These are phyloP conservation scores for Nephrotoma appendiculata DNA, from an alignment of 2,888 invertebrate species.

Conservation along the genomic window DNA sequence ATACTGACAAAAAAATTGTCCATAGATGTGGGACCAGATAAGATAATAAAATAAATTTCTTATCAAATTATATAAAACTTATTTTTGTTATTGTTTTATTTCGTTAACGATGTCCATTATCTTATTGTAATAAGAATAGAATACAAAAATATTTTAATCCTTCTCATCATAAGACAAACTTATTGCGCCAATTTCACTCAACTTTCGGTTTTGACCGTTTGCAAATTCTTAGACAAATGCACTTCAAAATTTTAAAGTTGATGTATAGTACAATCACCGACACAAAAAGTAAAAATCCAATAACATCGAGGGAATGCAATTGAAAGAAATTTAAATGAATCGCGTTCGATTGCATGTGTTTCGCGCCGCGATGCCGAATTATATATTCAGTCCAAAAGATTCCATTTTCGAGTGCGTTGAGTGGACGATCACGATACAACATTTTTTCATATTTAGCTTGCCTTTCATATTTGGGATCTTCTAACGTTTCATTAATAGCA, in stretches of 20 bases:
- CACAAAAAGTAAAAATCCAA: conserved; percentile 15
- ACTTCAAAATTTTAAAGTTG: not conserved
- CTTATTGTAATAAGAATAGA: too few relatives aligned
- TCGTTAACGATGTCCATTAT: too few relatives aligned
- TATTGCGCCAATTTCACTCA: too few relatives aligned
- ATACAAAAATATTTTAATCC: too few relatives aligned
- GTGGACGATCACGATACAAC: conserved; percentile 33
- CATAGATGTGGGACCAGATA: too few relatives aligned
- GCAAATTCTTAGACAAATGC: not conserved
- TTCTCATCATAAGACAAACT: too few relatives aligned
- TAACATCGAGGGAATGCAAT: not conserved
- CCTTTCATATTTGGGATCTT: not conserved
- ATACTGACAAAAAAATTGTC: not conserved
- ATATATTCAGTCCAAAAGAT: conserved; percentile 36
- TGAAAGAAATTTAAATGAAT: not conserved
- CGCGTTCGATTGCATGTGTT: not conserved
- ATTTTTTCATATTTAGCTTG: conserved; percentile 27
- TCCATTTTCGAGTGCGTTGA: conserved; percentile 17
- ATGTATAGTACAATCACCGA: conserved; percentile 1
- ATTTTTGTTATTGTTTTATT: too few relatives aligned
- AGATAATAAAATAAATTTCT: too few relatives aligned
- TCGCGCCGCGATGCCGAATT: conserved; percentile 30
- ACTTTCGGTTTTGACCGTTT: not conserved
- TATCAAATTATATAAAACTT: too few relatives aligned
- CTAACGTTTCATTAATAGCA: not conserved